Base-by-base conservation (phyloP, 2,113 vertebrate genomes). In the Dolichallabes microphthalmus region DNA sequence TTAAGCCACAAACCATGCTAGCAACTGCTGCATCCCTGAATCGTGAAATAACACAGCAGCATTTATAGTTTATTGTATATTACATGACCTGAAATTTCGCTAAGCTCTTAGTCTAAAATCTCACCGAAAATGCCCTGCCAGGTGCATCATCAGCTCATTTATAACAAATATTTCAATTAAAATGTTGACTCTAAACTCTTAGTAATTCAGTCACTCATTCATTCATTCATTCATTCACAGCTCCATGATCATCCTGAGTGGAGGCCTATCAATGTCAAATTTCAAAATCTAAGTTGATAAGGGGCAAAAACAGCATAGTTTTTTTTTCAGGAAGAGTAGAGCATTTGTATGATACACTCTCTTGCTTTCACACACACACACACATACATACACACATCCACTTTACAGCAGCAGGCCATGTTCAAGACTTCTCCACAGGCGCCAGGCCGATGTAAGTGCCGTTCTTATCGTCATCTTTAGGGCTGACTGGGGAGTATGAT, bases 401-500 rank as follows among this genome's bases (percentile, higher is more conserved):
- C 35, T 45, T 45, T 45, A 55, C 52, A 27, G 4, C 13, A 7
- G 35, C 22, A 50, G 32, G 9, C 57, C 57, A 32, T 64, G 32
- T 82, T 94, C 84, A 94, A 82, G 87, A 89, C 82, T 94, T 88
- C 19, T 91, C 63, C 0, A 92, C 90, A 19, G 91, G 60, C 1
- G 92, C 89, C 92, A 95, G 60, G 81, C 88, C 88, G 1, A 95
- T 91, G 32, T 89, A 93, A 11, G 90, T 91, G 80, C 93, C 94
- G 39, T 94, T 95, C 53, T 94, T 92, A 52, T 80, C 94, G 35
- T 93, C 94, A 22, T 87, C 89, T 87, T 94, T 95, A 76, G 88
- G 87, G 63, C 30, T 92, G 68, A 94, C 94, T 0, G 93, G 93
- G 63, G 88, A 88, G 74, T 95, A 95, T 2, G 89, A 85, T 0